Base-by-base conservation (phyloP, 2,888 invertebrate species). In the Acholoe squamosa region DNA sequence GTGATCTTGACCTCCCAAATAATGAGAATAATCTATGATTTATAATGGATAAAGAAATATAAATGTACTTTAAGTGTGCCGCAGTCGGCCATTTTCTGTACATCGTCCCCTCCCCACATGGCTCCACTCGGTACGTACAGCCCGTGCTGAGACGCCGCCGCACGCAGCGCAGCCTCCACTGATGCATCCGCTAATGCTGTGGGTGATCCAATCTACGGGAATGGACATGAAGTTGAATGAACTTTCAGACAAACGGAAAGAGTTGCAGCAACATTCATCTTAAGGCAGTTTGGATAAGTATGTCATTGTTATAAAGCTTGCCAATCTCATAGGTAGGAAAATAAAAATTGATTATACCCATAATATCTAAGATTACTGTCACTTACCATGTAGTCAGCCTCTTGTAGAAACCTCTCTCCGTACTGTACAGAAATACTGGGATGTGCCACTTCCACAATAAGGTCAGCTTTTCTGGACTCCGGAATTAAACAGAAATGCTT, bases 31-130 rank as follows among this genome's bases (percentile, higher is more conserved):
- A n/a, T n/a, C n/a, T n/a, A 43, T 43, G 3, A 43, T 43, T 10
- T 43, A 43, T 10, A 10, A 43, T 43, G 43, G 43, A 43, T 43
- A 43, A 3, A 43, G 43, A 43, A 61, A 61, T 61, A 1, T 25
- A 61, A 12, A 3, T 25, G 31, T 76, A 96, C 96, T 94, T 96
- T 94, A 34, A 97, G 94, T 12, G 95, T 96, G n/a, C 96, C 96
- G 61, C 95, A 92, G 91, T 96, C 96, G 16, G 96, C 96, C 96
- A 97, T 96, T 93, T 96, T 96, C 92, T 95, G 94, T 19, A 97
- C 96, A 93, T 97, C 97, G 91, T 96, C 96, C 5, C 95, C 96
- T 19, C 96, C 97, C 97, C 97, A 97, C 91, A 97, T 95, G 19
- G 97, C 97, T 56, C 97, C 97, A 91, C 95, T 95, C 0, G 96